These are phyloP conservation scores for Arrhamphus sclerolepis DNA, from an alignment of 2,797 vertebrate genomes.

Conservation along the genomic window DNA sequence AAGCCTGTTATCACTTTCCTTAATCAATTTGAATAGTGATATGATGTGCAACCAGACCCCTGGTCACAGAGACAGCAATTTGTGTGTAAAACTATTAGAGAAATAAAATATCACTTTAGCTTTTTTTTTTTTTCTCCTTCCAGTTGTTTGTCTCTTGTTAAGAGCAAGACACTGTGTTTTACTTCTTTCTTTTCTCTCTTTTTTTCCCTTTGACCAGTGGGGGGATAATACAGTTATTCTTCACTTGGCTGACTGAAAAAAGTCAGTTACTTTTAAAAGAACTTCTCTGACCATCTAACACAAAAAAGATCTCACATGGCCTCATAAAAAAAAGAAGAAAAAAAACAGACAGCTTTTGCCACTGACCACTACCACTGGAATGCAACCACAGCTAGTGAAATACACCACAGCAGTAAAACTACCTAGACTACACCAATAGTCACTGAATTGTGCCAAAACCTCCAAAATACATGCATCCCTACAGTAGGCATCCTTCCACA, in stretches of 20 bases:
- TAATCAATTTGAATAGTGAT: slow-evolving; percentile 1
- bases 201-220: no score
- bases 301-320: slow-evolving; percentile 66
- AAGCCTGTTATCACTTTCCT: slow-evolving; percentile 4
- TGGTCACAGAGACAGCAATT: no score
- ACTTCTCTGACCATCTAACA: slow-evolving; percentile 49
- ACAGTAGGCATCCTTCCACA: slow-evolving; percentile 52
- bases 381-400: slow-evolving; percentile 76
- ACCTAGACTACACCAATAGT: slow-evolving; percentile 75
- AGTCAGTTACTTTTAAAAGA: slow-evolving; percentile 27
- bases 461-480: slow-evolving; percentile 61
- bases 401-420: slow-evolving; percentile 73
- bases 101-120: no score
- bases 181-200: no score
- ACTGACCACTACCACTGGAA: slow-evolving; percentile 76
- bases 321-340: slow-evolving; percentile 49
- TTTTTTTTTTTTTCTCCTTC: no score
- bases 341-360: slow-evolving; percentile 60
- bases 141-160: no score
- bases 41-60: no score
- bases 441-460: slow-evolving; percentile 68
- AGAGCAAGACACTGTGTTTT: no score
- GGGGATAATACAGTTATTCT: no score
- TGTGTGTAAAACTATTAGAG: no score
- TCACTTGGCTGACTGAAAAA: no score